phyloP scores from a whole-genome alignment of 2,113 vertebrate species.

The Mus spicilegus region DNA sequence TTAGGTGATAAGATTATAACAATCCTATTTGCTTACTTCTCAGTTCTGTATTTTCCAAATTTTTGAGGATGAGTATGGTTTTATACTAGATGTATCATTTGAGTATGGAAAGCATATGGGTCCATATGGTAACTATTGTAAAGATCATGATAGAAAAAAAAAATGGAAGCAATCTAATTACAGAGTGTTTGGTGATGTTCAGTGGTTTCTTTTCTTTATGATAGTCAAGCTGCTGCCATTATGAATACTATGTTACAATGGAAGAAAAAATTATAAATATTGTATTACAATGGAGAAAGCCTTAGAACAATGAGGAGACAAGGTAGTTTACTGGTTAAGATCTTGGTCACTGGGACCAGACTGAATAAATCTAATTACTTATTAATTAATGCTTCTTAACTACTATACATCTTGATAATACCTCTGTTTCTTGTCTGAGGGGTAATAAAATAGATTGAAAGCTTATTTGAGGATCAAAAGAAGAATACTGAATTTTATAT shows the following conservation, averaged over 20 bases:
- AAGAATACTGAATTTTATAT: neutral
- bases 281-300: neutral
- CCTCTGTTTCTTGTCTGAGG: neutral
- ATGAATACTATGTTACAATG: neutral
- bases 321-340: neutral
- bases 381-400: neutral
- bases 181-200: conserved; percentile 44
- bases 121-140: neutral
- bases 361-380: neutral
- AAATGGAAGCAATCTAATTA: neutral
- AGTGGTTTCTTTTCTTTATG: conserved; percentile 50
- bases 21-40: neutral
- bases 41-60: neutral
- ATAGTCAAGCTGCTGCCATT: conserved; percentile 13
- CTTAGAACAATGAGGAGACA: neutral
- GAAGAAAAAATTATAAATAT: neutral
- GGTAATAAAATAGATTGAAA: conserved; percentile 2
- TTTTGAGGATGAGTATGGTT: neutral
- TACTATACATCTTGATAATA: neutral
- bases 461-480: neutral
- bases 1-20: neutral
- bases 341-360: neutral
- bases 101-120: neutral
- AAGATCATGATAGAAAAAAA: neutral
- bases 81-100: neutral